Percentiles rank a stretch among this genome's conserved stretches.
Conservation (phyloP, 2,888 invertebrate species). For the Melanargia galathea region DNA sequence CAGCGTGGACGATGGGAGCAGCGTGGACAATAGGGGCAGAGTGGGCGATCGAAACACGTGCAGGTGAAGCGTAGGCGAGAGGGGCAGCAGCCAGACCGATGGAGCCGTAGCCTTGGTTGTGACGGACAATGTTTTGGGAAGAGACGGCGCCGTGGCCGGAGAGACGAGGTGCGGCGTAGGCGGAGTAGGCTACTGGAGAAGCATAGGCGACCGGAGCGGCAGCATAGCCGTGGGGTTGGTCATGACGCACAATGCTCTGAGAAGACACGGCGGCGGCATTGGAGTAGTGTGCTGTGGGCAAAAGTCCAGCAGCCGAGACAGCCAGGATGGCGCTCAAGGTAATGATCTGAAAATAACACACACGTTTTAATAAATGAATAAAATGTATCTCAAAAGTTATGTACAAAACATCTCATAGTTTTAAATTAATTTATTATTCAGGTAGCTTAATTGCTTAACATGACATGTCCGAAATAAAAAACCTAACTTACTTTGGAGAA, state of each 20-base stretch:
- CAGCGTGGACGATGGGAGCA: conserved; percentile 55
- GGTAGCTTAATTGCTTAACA: too few species aligned
- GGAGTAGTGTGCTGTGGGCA: conserved; percentile 66
- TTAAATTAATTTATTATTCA: background rate
- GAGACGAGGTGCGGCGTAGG: conserved; percentile 48
- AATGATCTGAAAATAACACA: conserved; percentile 18
- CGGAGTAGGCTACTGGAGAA: conserved; percentile 25
- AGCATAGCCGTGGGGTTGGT: conserved; percentile 45
- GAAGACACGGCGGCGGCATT: conserved; percentile 64
- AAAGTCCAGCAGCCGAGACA: conserved; percentile 65
- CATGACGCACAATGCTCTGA: conserved; percentile 64
- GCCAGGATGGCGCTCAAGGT: conserved; percentile 66
- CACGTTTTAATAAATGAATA: background rate
- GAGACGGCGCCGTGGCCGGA: conserved; percentile 59
- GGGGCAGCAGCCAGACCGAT: conserved; percentile 44
- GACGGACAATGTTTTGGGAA: conserved; percentile 64
- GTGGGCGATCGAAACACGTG: conserved; percentile 48
- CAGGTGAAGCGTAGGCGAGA: conserved; percentile 44
- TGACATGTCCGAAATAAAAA: background rate
- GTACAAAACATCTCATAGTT: background rate
- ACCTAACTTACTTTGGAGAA: conserved; percentile 56
- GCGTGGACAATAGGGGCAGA: conserved; percentile 43
- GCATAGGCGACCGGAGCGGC: conserved; percentile 27
- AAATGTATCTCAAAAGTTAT: background rate
- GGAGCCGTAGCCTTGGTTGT: conserved; percentile 58